Percentiles rank a stretch among this genome's conserved stretches.
Conservation (phyloP, 2,888 invertebrate genomes). For the Monoplex corrugatus region DNA sequence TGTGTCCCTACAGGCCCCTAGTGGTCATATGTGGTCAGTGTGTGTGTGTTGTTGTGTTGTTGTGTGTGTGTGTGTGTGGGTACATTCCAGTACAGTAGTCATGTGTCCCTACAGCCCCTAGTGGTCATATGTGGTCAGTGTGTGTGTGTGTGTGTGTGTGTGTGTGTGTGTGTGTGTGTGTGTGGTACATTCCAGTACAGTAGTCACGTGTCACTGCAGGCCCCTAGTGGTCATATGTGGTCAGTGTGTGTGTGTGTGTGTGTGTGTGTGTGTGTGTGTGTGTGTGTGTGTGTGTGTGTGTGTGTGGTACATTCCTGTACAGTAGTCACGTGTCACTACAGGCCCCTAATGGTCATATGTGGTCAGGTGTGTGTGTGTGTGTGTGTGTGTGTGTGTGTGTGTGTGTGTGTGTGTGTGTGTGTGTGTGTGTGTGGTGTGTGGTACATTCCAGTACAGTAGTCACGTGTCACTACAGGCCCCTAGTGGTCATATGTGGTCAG, state of each 20-base stretch:
- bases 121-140: constrained; percentile 99
- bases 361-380: no score
- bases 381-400: no score
- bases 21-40: constrained; percentile 99
- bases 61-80: no score
- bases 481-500: constrained; percentile 97
- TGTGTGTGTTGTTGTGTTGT: no score
- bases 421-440: no score
- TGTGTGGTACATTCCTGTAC: constrained; percentile 99
- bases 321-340: constrained; percentile 98
- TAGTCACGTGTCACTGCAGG: constrained; percentile 97
- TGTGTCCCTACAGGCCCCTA: constrained; percentile 96
- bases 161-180: no score
- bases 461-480: constrained; percentile 98
- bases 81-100: constrained; percentile 99
- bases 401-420: no score
- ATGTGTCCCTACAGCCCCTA: constrained; percentile 97
- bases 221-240: constrained; percentile 99
- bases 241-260: constrained; percentile 77
- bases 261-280: no score
- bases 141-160: no score
- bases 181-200: constrained; percentile 99
- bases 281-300: no score
- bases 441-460: constrained; percentile 98
- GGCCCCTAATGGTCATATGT: constrained; percentile 98